phyloP scores from a whole-genome alignment of 64 coral and sea anemone genomes.

The Hydrozoanthus tunicans region DNA sequence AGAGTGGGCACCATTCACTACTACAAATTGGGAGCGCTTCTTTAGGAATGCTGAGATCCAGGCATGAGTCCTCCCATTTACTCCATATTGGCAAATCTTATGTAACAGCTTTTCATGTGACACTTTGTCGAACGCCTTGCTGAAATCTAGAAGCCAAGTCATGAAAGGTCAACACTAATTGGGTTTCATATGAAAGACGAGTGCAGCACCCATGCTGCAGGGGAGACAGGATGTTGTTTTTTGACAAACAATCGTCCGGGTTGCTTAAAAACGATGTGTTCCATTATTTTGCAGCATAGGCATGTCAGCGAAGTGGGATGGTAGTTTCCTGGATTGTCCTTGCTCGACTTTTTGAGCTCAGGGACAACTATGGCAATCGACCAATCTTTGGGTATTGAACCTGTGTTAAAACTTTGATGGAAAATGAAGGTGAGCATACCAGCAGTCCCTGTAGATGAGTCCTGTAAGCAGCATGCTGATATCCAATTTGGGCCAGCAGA shows the following conservation, averaged over 20 bases:
- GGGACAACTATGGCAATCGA: conserved; percentile 36
- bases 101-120: neutral
- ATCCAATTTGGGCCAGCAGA: too few species aligned
- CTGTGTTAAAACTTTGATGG: neutral
- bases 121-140: conserved; percentile 1
- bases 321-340: conserved; percentile 32
- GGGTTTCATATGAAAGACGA: conserved; percentile 49
- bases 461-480: too few species aligned
- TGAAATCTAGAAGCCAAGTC: conserved; percentile 49
- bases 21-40: neutral
- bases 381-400: conserved; percentile 36
- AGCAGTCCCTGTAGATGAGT: too few species aligned
- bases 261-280: conserved; percentile 43
- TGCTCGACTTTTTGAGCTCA: conserved; percentile 23
- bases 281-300: conserved; percentile 54
- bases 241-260: conserved; percentile 8
- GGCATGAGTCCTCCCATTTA: too few species aligned
- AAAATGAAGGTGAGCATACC: too few species aligned
- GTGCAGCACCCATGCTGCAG: conserved; percentile 29
- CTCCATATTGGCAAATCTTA: too few species aligned
- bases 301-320: conserved; percentile 46
- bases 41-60: conserved; percentile 29
- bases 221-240: conserved; percentile 36
- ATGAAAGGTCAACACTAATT: conserved; percentile 12
- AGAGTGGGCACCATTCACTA: conserved; percentile 17